These are phyloP conservation scores for Andrena cerasifolii DNA, from an alignment of 1,140 invertebrate genomes.

Conservation along the genomic window DNA sequence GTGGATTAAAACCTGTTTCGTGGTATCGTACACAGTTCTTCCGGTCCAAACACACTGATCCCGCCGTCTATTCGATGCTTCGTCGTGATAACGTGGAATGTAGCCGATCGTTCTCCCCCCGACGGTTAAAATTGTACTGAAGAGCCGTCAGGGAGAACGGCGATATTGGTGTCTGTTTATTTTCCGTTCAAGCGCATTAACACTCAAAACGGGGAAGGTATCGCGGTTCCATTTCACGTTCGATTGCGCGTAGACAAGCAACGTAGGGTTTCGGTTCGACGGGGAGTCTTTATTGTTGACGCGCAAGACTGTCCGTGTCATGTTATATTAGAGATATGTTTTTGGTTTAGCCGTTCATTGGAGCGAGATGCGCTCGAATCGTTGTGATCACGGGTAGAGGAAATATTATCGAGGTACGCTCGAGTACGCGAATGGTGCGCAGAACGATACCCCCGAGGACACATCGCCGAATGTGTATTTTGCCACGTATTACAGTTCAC, in stretches of 20 bases:
- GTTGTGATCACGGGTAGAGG: background rate
- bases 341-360: conserved; percentile 38
- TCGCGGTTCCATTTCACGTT: conserved; percentile 16
- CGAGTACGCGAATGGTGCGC: too few relatives aligned
- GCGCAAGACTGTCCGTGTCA: conserved; percentile 45
- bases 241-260: background rate
- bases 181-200: conserved; percentile 25
- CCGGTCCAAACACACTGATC: conserved; percentile 25
- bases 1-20: background rate
- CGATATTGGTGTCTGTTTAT: conserved; percentile 11
- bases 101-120: conserved; percentile 7
- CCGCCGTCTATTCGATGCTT: conserved; percentile 12
- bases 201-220: background rate
- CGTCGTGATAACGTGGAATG: background rate
- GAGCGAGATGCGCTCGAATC: conserved; percentile 31
- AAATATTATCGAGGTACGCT: background rate
- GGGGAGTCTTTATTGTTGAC: conserved; percentile 12
- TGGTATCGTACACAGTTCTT: conserved; percentile 31
- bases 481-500: too few relatives aligned
- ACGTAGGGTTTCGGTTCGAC: conserved; percentile 17
- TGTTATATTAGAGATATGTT: conserved; percentile 61
- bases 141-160: background rate
- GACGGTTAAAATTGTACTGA: background rate
- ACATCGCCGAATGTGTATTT: too few relatives aligned
- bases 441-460: too few relatives aligned